These are phyloP conservation scores for Xanthia icteritia DNA, from an alignment of 2,888 invertebrate species.

Conservation along the genomic window DNA sequence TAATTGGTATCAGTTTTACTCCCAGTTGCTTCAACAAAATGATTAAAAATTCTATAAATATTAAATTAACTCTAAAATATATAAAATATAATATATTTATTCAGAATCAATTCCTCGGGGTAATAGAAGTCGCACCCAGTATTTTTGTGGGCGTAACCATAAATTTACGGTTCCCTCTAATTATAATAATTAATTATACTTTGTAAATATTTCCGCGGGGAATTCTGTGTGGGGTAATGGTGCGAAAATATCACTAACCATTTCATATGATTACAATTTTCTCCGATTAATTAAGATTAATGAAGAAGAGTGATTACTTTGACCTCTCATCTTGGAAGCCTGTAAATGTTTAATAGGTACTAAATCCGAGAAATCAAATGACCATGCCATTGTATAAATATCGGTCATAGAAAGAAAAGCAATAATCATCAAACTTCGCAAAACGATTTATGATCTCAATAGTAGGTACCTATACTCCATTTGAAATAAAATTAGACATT, in stretches of 20 bases:
- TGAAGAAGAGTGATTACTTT: slow-evolving; percentile 11
- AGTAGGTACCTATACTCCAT: neutral
- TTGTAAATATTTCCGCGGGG: slow-evolving; percentile 73
- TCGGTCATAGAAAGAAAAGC: neutral
- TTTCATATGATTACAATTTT: slow-evolving; percentile 61
- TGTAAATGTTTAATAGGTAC: too few relatives aligned
- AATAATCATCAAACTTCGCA: neutral
- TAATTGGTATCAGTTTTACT: neutral
- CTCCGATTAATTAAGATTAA: slow-evolving; percentile 12
- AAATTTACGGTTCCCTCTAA: slow-evolving; percentile 67
- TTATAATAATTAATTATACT: slow-evolving; percentile 71
- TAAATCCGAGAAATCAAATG: neutral
- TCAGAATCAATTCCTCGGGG: slow-evolving; percentile 46
- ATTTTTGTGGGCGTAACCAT: slow-evolving; percentile 63
- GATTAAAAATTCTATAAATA: neutral
- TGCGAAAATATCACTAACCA: slow-evolving; percentile 48
- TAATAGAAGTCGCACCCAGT: slow-evolving; percentile 45
- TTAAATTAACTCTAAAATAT: slow-evolving; percentile 22
- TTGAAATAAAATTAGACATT: too few relatives aligned
- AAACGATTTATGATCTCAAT: neutral
- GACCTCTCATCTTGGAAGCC: neutral
- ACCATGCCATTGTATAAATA: too few relatives aligned
- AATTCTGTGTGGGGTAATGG: slow-evolving; percentile 53
- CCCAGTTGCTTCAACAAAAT: neutral
- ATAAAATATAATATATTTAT: slow-evolving; percentile 10